Percentiles rank a stretch among this genome's conserved stretches.
Conservation (phyloP, 2,888 invertebrate species). For the Eupithecia pulchellata region DNA sequence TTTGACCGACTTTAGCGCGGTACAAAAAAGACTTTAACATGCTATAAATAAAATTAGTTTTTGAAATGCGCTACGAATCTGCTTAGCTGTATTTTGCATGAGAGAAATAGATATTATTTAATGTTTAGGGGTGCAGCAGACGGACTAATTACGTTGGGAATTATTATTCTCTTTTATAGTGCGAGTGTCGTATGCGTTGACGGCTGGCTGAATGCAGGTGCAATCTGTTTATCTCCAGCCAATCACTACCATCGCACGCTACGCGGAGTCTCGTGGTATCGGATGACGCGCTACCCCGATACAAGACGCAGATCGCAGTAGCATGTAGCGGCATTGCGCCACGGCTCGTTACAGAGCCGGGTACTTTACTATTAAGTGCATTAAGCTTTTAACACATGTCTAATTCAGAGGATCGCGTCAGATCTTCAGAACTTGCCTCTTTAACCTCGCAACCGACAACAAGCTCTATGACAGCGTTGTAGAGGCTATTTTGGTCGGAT, state of each 20-base stretch:
- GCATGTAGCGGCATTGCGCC: background rate
- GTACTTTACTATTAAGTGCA: slow-evolving; percentile 74
- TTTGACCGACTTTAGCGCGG: slow-evolving; percentile 15
- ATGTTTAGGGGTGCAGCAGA: background rate
- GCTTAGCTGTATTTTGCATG: slow-evolving; percentile 3
- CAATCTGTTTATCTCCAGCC: background rate
- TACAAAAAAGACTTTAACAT: slow-evolving; percentile 2
- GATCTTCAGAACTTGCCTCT: slow-evolving; percentile 47
- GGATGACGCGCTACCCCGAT: background rate
- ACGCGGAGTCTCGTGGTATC: background rate
- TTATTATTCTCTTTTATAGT: background rate
- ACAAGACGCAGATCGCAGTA: background rate
- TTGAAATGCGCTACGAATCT: slow-evolving; percentile 1
- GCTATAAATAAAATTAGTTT: background rate
- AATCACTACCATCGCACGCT: background rate
- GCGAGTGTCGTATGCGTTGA: background rate
- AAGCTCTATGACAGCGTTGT: slow-evolving; percentile 36
- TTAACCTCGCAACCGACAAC: slow-evolving; percentile 33
- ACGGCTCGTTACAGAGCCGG: slow-evolving; percentile 50
- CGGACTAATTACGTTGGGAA: background rate
- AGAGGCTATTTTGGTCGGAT: slow-evolving; percentile 50
- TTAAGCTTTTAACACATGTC: slow-evolving; percentile 82
- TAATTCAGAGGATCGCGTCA: slow-evolving; percentile 70
- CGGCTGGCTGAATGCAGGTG: background rate
- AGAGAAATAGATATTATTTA: slow-evolving; percentile 3